Evolutionary conservation across 2,113 vertebrate genomes (phyloP).

Genomic region (Gorsachius goisagi): DNA sequence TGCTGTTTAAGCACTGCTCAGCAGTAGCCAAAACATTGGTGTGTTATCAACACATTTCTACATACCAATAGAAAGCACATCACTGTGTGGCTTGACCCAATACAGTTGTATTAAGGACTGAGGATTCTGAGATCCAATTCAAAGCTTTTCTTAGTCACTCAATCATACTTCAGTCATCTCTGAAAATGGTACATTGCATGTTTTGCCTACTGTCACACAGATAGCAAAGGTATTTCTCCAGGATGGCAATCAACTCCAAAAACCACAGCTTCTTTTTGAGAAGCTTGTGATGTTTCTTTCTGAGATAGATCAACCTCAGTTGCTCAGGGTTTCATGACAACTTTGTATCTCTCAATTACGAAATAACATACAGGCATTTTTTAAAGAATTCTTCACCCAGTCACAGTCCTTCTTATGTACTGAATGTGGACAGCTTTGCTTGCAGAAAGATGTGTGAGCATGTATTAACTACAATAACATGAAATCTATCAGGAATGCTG

Average conservation of each 20-base stretch:
- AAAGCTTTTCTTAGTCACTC: neutral
- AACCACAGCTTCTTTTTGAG: neutral
- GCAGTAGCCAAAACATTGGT: too few species aligned
- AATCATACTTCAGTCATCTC: neutral
- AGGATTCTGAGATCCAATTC: neutral
- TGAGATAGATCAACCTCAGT: neutral
- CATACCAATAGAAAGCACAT: too few species aligned
- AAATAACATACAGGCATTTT: neutral
- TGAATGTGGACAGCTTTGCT: neutral
- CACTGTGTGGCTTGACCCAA: too few species aligned
- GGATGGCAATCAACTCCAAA: neutral
- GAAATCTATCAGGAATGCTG: neutral
- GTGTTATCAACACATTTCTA: too few species aligned
- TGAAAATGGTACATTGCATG: neutral
- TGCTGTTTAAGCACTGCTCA: too few species aligned
- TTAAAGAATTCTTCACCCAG: neutral
- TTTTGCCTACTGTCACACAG: neutral
- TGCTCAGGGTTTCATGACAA: neutral
- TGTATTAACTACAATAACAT: neutral
- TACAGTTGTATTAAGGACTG: neutral
- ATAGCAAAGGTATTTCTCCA: neutral
- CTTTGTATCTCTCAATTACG: neutral
- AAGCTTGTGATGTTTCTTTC: neutral
- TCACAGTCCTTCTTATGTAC: neutral
- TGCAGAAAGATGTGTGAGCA: neutral